phyloP scores from a whole-genome alignment of 2,888 invertebrate genomes.

The Pristionchus exspectatus region DNA sequence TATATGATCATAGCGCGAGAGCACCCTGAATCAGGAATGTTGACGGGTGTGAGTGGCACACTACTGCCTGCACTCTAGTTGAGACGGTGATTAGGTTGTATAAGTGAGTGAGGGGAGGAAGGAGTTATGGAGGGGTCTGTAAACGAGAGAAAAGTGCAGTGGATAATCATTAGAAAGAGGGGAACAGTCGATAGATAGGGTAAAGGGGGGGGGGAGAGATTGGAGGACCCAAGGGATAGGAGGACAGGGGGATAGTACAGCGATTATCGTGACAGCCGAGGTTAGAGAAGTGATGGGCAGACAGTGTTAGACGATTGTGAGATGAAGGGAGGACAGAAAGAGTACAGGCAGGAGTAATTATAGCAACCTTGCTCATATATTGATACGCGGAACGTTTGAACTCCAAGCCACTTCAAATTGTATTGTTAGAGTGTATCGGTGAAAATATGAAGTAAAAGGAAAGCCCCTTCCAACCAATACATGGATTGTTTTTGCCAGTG shows the following conservation, averaged over 20 bases:
- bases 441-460: neutral
- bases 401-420: neutral
- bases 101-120: slow-evolving; percentile 23
- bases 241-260: slow-evolving; percentile 9
- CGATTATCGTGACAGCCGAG: slow-evolving; percentile 37
- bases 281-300: neutral
- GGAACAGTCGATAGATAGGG: neutral
- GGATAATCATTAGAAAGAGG: slow-evolving; percentile 28
- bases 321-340: neutral
- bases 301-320: slow-evolving; percentile 2
- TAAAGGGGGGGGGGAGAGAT: neutral
- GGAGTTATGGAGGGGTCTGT: slow-evolving; percentile 10
- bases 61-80: neutral
- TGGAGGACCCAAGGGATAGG: neutral
- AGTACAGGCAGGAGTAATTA: neutral
- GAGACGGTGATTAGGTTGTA: slow-evolving; percentile 50
- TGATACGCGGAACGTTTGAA: neutral
- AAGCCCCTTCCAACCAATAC: neutral
- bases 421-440: neutral
- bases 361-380: neutral
- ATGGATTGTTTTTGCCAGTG: neutral
- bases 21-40: slow-evolving; percentile 12
- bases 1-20: neutral
- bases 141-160: slow-evolving; percentile 48
- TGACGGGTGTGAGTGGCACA: slow-evolving; percentile 2